Evolutionary conservation across 2,797 vertebrate species (phyloP).

Genomic region (Echeneis naucrates): DNA sequence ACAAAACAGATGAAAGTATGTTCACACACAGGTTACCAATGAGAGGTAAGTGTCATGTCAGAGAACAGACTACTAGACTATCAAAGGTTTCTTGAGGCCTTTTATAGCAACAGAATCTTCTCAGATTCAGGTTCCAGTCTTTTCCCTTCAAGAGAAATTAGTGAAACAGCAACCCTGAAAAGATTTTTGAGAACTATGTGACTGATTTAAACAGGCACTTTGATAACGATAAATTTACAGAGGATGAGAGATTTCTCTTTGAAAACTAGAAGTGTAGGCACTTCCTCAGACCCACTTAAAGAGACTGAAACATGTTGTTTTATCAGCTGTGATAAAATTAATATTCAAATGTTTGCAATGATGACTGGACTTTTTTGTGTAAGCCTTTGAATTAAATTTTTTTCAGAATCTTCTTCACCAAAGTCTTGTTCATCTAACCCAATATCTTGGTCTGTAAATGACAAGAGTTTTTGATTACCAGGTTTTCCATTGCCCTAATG

Average conservation of each 20-base stretch:
- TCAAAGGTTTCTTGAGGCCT: background rate
- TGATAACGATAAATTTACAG: conserved; percentile 22
- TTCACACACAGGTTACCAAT: no score
- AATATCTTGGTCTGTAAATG: background rate
- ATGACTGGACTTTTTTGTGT: conserved; percentile 21
- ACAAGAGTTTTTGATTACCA: background rate
- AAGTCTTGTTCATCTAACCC: background rate
- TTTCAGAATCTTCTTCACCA: conserved; percentile 23
- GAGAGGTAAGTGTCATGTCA: background rate
- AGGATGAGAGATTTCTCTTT: conserved; percentile 33
- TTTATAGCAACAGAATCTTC: background rate
- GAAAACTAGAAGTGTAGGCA: conserved; percentile 34
- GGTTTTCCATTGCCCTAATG: conserved; percentile 18
- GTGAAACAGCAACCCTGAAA: background rate
- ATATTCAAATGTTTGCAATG: conserved; percentile 37
- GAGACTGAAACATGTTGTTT: conserved; percentile 31
- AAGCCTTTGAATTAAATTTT: conserved; percentile 31
- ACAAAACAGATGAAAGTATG: no score
- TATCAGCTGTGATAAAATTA: conserved; percentile 46
- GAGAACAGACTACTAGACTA: background rate
- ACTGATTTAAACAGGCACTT: conserved; percentile 15
- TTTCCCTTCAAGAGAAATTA: background rate
- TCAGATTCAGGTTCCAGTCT: conserved; percentile 14
- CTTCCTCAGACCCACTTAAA: conserved; percentile 42
- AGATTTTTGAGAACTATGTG: background rate